Evolutionary conservation across 2,888 invertebrate genomes (phyloP).

Genomic region (Luffia ferchaultella): DNA sequence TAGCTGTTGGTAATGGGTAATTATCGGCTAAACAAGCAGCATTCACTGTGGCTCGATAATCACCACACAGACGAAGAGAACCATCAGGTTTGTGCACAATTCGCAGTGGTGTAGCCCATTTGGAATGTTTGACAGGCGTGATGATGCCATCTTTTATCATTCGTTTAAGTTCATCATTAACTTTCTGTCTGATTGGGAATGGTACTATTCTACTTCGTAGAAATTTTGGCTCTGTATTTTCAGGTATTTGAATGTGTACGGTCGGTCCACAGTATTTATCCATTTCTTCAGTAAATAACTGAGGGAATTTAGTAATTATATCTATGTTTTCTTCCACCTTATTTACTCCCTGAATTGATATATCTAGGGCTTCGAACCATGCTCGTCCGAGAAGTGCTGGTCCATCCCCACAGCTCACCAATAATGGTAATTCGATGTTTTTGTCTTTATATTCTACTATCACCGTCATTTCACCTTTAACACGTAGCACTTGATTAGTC

Average conservation of each 20-base stretch:
- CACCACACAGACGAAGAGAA: too few species aligned
- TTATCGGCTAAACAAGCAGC: conserved; percentile 9
- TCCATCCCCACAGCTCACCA: neutral
- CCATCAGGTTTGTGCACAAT: conserved; percentile 12
- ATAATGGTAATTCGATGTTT: neutral
- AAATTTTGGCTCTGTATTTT: conserved; percentile 4
- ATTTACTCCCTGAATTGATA: conserved; percentile 1
- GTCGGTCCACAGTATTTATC: conserved; percentile 5
- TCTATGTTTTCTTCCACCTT: neutral
- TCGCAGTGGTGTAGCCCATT: conserved; percentile 12
- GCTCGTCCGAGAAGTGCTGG: conserved; percentile 1
- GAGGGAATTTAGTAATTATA: neutral
- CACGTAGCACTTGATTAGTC: conserved; percentile 3
- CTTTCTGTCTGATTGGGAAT: conserved; percentile 15
- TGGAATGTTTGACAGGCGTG: conserved; percentile 12
- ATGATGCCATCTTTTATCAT: conserved; percentile 7
- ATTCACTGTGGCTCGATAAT: conserved; percentile 16
- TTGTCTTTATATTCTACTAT: conserved; percentile 1
- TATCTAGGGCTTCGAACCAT: conserved; percentile 1
- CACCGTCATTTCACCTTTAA: conserved; percentile 2
- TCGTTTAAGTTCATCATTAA: conserved; percentile 10
- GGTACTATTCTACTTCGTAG: conserved; percentile 11
- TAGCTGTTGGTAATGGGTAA: conserved; percentile 14
- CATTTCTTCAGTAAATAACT: conserved; percentile 4
- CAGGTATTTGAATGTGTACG: conserved; percentile 3